Percentiles rank a stretch among this genome's conserved stretches.
Conservation (phyloP, 1,140 invertebrate genomes). For the Diachasmimorpha longicaudata region DNA sequence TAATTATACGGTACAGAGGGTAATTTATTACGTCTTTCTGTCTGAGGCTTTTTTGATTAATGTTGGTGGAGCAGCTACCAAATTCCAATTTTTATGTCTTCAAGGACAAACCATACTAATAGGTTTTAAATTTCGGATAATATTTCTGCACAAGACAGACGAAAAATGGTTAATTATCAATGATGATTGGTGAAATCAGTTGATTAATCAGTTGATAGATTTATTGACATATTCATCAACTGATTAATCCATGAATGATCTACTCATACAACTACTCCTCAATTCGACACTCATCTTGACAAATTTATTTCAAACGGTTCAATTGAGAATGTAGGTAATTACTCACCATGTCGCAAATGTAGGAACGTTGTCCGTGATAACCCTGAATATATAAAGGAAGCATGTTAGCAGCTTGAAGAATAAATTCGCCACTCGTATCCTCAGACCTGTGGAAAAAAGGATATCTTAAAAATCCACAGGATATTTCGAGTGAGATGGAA, state of each 20-base stretch:
- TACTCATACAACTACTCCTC: too few relatives aligned
- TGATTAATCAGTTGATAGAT: too few relatives aligned
- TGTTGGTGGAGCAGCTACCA: neutral
- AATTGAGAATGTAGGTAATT: too few relatives aligned
- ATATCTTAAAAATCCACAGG: too few relatives aligned
- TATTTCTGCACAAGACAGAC: too few relatives aligned
- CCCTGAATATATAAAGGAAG: slow-evolving; percentile 92
- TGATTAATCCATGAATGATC: too few relatives aligned
- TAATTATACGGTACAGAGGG: neutral
- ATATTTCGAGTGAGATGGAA: neutral
- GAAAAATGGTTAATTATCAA: too few relatives aligned
- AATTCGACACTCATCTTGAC: too few relatives aligned
- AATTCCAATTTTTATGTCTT: neutral
- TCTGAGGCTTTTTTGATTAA: neutral
- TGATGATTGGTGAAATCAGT: too few relatives aligned
- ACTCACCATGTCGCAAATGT: slow-evolving; percentile 86
- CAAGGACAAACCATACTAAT: neutral
- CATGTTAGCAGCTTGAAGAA: slow-evolving; percentile 96
- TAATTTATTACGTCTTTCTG: neutral
- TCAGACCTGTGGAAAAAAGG: slow-evolving; percentile 78
- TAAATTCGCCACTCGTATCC: slow-evolving; percentile 96
- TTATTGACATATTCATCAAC: too few relatives aligned
- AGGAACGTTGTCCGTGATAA: slow-evolving; percentile 87
- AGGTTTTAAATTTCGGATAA: too few relatives aligned
- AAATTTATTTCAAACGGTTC: too few relatives aligned